Conservation (phyloP, 2,888 invertebrate genomes). For the Papilio gigon region DNA sequence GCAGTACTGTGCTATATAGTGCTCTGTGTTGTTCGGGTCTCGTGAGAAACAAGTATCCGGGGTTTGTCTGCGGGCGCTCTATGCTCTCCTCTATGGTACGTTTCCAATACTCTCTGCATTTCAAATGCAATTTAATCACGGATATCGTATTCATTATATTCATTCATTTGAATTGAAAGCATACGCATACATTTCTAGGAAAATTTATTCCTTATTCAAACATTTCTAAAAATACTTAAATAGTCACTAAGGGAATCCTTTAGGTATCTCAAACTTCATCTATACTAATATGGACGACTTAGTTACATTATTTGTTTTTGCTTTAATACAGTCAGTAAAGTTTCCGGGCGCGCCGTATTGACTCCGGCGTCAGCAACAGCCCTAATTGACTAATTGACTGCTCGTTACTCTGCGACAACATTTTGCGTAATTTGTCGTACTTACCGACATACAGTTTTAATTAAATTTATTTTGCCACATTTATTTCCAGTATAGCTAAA, state of each 20-base stretch:
- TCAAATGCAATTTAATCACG: conserved; percentile 9
- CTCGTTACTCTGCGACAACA: conserved; percentile 15
- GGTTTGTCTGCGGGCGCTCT: background rate
- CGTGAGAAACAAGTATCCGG: background rate
- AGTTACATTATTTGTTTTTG: background rate
- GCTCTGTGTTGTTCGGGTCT: background rate
- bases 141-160: conserved; percentile 7
- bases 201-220: background rate
- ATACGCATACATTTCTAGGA: background rate
- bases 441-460: background rate
- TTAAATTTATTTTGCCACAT: background rate
- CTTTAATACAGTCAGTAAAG: background rate
- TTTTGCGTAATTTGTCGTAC: background rate
- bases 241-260: background rate
- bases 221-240: background rate
- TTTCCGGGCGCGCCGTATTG: background rate
- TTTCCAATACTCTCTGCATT: conserved; percentile 11
- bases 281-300: no score
- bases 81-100: background rate
- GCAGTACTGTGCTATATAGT: background rate
- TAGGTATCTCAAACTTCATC: no score
- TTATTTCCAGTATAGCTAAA: no score
- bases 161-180: conserved; percentile 10
- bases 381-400: conserved; percentile 15
- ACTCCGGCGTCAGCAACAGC: background rate